Percentiles rank a stretch among this genome's conserved stretches.
phyloP scores from a whole-genome alignment of 2,113 vertebrate species.

The Sylvia atricapilla region DNA sequence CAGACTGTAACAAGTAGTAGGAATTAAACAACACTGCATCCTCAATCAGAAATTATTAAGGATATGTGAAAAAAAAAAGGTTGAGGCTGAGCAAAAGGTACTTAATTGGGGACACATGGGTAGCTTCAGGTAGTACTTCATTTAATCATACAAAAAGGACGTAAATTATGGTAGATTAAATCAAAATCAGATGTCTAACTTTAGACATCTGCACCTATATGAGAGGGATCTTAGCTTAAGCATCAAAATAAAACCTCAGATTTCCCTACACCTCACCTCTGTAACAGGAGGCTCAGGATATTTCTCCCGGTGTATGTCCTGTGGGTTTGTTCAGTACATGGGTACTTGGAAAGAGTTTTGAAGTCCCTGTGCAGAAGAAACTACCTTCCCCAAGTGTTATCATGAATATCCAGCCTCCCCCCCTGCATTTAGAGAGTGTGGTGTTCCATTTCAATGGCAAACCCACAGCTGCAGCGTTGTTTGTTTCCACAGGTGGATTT shows the following conservation, averaged over 20 bases:
- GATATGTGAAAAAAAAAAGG: neutral
- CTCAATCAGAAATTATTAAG: neutral
- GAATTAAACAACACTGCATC: neutral
- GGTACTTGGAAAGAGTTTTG: neutral
- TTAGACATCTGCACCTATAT: neutral
- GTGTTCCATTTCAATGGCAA: slow-evolving; percentile 19
- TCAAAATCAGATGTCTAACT: neutral
- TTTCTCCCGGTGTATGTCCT: neutral
- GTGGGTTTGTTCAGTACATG: neutral
- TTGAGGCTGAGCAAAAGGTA: neutral
- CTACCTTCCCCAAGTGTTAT: neutral
- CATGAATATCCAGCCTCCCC: neutral
- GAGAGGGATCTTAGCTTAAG: neutral
- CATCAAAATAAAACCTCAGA: neutral
- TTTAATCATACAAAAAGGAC: neutral
- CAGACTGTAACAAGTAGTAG: neutral
- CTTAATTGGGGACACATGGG: fast-evolving
- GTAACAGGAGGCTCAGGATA: neutral
- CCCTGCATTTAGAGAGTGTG: neutral
- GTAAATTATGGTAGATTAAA: neutral
- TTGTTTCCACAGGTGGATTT: slow-evolving; percentile 60
- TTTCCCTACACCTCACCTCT: neutral
- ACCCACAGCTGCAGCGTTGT: neutral
- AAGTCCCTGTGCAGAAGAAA: neutral
- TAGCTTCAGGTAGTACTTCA: neutral